phyloP scores from a whole-genome alignment of 2,113 vertebrate species.

The Gallinago jamesoni region DNA sequence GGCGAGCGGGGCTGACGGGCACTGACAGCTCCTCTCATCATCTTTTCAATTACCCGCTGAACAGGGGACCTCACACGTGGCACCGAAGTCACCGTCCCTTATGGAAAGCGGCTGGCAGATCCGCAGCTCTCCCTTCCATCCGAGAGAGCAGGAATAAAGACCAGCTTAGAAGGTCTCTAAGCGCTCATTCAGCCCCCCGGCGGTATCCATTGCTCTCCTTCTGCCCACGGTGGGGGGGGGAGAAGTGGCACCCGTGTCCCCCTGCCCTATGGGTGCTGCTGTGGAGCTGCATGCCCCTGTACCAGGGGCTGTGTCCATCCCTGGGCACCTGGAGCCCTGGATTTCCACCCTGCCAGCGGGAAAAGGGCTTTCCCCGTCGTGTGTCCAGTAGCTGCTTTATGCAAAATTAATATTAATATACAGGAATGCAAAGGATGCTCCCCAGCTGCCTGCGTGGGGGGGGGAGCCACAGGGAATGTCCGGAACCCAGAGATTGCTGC shows the following conservation, averaged over 20 bases:
- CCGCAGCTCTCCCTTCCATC: background rate
- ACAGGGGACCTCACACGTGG: background rate
- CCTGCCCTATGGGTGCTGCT: background rate
- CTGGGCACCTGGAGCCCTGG: background rate
- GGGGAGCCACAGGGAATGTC: accelerated
- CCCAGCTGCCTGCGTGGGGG: accelerated
- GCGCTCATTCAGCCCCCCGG: background rate
- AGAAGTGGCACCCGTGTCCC: background rate
- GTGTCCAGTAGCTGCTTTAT: background rate
- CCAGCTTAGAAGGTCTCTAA: background rate
- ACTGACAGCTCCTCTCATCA: background rate
- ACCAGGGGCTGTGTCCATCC: background rate
- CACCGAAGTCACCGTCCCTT: background rate
- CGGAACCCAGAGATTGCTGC: accelerated
- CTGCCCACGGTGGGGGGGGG: accelerated
- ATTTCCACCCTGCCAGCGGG: background rate
- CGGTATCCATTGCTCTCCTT: background rate
- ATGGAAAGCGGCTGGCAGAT: background rate
- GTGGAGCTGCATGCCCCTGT: background rate
- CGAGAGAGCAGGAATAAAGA: background rate
- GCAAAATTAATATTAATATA: accelerated
- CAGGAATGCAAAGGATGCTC: accelerated
- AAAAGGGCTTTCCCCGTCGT: background rate
- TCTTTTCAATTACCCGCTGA: background rate
- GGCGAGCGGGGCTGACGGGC: background rate